Base-by-base conservation (phyloP, 2,113 vertebrate species). In the Ptilonorhynchus violaceus region DNA sequence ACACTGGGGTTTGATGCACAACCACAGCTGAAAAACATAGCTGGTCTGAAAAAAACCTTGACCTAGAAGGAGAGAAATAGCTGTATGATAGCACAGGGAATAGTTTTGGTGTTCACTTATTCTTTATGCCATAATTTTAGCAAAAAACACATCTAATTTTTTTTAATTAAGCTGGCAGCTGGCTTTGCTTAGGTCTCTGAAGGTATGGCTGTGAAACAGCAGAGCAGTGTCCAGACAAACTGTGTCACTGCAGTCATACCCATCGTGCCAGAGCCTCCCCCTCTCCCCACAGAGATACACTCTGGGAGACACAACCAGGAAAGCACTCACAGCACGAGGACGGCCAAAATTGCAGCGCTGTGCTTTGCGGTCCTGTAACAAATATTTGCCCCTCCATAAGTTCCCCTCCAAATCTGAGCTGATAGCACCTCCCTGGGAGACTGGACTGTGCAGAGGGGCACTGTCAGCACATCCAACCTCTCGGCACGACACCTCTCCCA, bases 381-480 rank as follows among this genome's bases (percentile, higher is more conserved):
- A 90, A 39, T 20, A 37, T 18, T 21, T 35, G 6, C 35, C 52
- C 17, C 21, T 63, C 42, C 23, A 39, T 12, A 35, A 60, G 20
- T 10, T 67, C 60, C 41, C 59, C 23, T 78, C 64, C 33, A 28
- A 58, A 35, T 5, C 10, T 7, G 24, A 75, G 37, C 39, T 58
- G 58, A 20, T 2, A 18, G 30, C 44, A 66, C 5, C 23, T 89
- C 14, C 3, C 15, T 15, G 5, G 27, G 5, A 47, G 14, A 0
- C 0, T 0, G 1, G 58, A 9, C 31, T 53, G 11, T 7, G n/a
- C 3, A 5, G 60, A 55, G 39, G 9, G 53, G 33, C 64, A n/a
- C 50, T 0, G 3, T 1, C 44, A 73, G 64, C 41, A 31, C 1
- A 0, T 3, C 37, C 55, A 42, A 13, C 15, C n/a, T 68, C 24